Percentiles rank a stretch among this genome's conserved stretches.
phyloP scores from a whole-genome alignment of 2,113 vertebrate genomes.

The Sardina pilchardus region DNA sequence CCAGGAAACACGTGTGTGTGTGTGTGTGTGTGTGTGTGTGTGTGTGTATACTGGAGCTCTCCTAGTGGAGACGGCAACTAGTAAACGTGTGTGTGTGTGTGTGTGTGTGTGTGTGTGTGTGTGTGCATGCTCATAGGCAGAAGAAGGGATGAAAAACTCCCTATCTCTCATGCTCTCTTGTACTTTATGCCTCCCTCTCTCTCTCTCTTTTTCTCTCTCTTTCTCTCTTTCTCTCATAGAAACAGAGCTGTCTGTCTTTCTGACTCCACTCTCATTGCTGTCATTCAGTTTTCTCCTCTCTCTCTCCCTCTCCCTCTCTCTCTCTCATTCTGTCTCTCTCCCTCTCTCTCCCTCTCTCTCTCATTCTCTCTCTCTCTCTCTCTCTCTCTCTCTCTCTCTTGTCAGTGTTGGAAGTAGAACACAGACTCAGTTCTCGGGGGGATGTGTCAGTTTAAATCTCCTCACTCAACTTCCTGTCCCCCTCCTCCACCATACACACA shows the following conservation, averaged over 20 bases:
- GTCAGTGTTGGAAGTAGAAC: no score
- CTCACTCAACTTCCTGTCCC: no score
- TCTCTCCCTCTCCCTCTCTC: neutral
- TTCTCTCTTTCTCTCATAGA: no score
- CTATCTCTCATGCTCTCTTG: no score
- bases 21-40: neutral
- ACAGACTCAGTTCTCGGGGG: no score
- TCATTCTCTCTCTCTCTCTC: neutral
- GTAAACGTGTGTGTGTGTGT: neutral
- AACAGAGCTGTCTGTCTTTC: no score
- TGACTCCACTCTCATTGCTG: neutral
- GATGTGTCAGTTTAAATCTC: no score
- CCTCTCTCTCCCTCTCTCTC: neutral
- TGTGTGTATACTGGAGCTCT: no score
- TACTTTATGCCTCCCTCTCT: no score
- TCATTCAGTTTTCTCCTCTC: conserved; percentile 23
- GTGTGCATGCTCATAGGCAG: neutral
- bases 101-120: neutral
- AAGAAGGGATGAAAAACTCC: neutral
- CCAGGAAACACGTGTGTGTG: neutral
- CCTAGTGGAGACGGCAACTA: neutral
- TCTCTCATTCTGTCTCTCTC: neutral
- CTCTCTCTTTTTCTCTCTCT: no score
- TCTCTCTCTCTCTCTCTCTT: neutral
- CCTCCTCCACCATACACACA: no score